Conservation (phyloP, 2,888 invertebrate genomes). For the Tenthredo scrophulariae region DNA sequence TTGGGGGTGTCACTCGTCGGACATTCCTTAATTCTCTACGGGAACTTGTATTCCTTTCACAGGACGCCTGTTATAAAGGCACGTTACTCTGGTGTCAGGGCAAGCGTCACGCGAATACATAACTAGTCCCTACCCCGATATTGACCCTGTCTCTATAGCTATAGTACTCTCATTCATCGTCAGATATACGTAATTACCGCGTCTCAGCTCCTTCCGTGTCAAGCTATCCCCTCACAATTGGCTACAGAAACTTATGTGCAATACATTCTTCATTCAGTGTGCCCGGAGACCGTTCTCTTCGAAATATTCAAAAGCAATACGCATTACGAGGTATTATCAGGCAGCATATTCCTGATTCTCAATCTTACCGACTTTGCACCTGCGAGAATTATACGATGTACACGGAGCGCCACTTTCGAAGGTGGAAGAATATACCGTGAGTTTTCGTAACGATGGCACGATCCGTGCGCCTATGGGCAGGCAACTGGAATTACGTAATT, state of each 20-base stretch:
- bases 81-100: not conserved
- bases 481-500: too few relatives aligned
- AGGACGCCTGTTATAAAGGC: not conserved
- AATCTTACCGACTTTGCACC: not conserved
- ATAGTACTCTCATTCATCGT: not conserved
- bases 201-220: not conserved
- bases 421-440: too few relatives aligned
- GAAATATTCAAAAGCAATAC: not conserved
- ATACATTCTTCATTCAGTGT: not conserved
- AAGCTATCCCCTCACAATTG: not conserved
- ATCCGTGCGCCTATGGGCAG: too few relatives aligned
- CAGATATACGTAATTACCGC: not conserved
- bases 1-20: not conserved
- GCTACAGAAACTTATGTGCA: not conserved
- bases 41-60: not conserved
- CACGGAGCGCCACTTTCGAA: too few relatives aligned
- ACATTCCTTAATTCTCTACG: not conserved
- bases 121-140: not conserved
- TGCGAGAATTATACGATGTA: too few relatives aligned
- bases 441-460: too few relatives aligned
- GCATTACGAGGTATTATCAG: not conserved
- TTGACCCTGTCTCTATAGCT: not conserved
- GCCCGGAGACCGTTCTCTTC: not conserved
- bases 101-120: not conserved
- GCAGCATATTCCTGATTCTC: not conserved